Evolutionary conservation across 2,113 vertebrate genomes (phyloP).

Genomic region (Odobenus rosmarus): DNA sequence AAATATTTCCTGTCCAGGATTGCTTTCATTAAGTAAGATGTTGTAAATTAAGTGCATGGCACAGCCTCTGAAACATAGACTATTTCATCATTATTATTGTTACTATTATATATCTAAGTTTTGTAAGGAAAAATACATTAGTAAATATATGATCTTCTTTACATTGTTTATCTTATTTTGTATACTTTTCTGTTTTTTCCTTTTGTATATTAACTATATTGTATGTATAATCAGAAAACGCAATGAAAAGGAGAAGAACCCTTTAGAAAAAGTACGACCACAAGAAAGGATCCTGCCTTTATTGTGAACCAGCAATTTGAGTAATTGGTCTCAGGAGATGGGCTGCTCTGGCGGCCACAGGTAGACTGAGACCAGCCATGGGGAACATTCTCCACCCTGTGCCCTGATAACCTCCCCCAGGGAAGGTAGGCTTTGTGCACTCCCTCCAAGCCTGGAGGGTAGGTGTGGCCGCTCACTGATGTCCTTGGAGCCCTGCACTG

Average conservation of each 20-base stretch:
- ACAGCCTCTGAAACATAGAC: neutral
- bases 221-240: neutral
- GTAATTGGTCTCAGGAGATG: neutral
- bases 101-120: neutral
- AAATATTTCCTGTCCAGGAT: neutral
- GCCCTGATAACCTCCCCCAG: neutral
- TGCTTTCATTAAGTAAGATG: neutral
- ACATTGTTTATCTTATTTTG: conserved; percentile 34
- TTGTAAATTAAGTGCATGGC: neutral
- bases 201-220: conserved; percentile 1
- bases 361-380: neutral
- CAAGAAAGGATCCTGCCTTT: neutral
- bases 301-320: neutral
- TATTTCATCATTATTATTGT: neutral
- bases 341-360: neutral
- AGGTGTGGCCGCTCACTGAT: neutral
- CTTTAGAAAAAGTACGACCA: neutral
- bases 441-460: neutral
- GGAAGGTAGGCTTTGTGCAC: too few species aligned
- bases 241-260: neutral
- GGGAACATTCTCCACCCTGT: neutral
- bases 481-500: neutral
- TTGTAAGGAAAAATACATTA: neutral
- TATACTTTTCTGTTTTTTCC: neutral
- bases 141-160: neutral